Evolutionary conservation across 2,888 invertebrate genomes (phyloP), one percentile per base, ranked within the genome.

Genomic region (Caenorhabditis auriculariae): DNA sequence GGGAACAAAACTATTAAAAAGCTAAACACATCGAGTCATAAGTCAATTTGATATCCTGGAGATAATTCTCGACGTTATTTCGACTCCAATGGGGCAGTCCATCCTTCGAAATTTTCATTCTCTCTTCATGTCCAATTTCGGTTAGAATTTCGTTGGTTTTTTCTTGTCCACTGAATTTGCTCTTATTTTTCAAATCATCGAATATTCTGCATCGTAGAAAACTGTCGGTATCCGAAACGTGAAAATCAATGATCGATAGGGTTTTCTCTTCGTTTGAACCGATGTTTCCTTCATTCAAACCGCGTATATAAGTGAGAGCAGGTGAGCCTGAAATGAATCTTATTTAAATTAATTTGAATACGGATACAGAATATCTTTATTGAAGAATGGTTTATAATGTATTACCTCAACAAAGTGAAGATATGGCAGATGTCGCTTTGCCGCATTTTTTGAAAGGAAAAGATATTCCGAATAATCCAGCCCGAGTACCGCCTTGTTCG

Each of bases 261-360:
- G n/a, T 50, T 50, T 50, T 50, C 50, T 44, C 50, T 28, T 50
- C 28, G 50, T n/a, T 50, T 45, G 50, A 50, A 50, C 50, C 50
- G 45, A 50, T 50, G 50, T 50, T 50, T 44, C 50, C 50, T 44
- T 50, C 41, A 41, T 41, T 41, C 42, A 51, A 43, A 43, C 45
- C 51, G 43, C 51, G 51, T 51, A 51, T 45, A 51, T 51, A 44
- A 51, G 41, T 4, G 28, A 44, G 43, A 51, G 51, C 51, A 51
- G 43, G 26, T 51, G 45, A 45, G 51, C 43, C 51, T 51, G 7
- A 51, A 51, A 46, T 50, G 50, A n/a, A 27, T 50, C 45, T 50
- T 41, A 44, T 50, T 50, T 35, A 50, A 50, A 47, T 37, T 39
- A 47, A 15, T 32, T 32, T 32, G 15, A 32, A 32, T 12, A 41